Evolutionary conservation across 2,797 vertebrate genomes (phyloP).

Genomic region (Poecilia wingei): DNA sequence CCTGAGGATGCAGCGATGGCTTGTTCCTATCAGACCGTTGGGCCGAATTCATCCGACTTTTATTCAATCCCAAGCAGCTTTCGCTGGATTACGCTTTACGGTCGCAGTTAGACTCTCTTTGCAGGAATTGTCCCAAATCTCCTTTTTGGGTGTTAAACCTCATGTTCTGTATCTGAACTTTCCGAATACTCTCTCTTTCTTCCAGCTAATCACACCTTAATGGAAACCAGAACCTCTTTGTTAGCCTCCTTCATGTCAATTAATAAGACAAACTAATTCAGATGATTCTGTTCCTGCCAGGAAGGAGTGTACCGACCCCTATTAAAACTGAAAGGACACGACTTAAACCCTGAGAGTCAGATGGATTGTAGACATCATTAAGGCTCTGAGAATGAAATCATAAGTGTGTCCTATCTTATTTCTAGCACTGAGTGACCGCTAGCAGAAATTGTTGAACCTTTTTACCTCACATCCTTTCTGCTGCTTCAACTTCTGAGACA

Average conservation of each 20-base stretch:
- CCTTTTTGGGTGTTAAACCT: neutral
- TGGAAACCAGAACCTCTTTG: neutral
- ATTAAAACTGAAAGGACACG: neutral
- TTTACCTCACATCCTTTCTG: neutral
- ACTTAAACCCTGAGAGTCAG: neutral
- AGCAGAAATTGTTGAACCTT: conserved; percentile 1
- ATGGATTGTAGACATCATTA: neutral
- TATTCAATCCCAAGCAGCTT: neutral
- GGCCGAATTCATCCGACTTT: neutral
- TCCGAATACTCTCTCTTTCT: neutral
- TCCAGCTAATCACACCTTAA: neutral
- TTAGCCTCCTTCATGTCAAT: neutral
- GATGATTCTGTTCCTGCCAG: neutral
- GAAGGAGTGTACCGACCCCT: neutral
- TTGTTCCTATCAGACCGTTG: neutral
- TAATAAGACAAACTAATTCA: neutral
- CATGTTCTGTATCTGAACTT: neutral
- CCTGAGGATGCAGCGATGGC: neutral
- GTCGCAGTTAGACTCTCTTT: neutral
- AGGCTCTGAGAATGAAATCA: neutral
- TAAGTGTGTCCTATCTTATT: neutral
- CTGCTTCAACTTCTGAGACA: neutral
- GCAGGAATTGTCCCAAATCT: neutral
- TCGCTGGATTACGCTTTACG: neutral
- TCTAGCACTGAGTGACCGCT: neutral